phyloP scores from a whole-genome alignment of 2,888 invertebrate species.

The Agrypnus murinus region DNA sequence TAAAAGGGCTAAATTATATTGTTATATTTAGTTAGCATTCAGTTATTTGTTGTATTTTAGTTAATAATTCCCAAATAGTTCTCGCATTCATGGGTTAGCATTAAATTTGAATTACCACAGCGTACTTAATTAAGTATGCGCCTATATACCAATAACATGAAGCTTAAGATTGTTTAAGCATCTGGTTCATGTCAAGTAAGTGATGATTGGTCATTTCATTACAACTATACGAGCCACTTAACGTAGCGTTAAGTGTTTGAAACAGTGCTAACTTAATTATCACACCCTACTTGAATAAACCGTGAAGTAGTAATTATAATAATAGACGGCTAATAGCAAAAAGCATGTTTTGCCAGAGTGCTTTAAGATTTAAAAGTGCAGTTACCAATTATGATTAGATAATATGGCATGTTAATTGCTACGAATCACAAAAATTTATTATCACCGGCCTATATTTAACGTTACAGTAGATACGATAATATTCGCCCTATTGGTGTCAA shows the following conservation, averaged over 20 bases:
- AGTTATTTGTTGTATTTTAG: no score
- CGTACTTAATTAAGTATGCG: no score
- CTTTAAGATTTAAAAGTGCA: constrained; percentile 35
- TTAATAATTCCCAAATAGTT: no score
- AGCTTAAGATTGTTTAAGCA: constrained; percentile 10
- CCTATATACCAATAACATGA: constrained; percentile 23
- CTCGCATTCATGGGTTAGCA: no score
- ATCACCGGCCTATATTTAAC: constrained; percentile 35
- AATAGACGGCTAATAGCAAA: constrained; percentile 14
- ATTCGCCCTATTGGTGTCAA: constrained; percentile 42
- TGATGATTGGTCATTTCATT: constrained; percentile 50
- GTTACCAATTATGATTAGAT: constrained; percentile 32
- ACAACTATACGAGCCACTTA: constrained; percentile 41
- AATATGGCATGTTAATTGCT: constrained; percentile 24
- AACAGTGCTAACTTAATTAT: constrained; percentile 43
- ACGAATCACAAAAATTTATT: constrained; percentile 38
- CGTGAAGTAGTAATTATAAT: constrained; percentile 14
- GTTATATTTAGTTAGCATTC: no score
- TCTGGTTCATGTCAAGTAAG: constrained; percentile 44
- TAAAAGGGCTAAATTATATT: no score
- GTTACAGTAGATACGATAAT: constrained; percentile 32
- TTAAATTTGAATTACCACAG: no score
- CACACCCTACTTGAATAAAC: constrained; percentile 26
- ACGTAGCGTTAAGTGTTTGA: constrained; percentile 39
- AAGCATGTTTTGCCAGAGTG: not conserved